Base-by-base conservation (phyloP, 2,888 invertebrate genomes). In the Thereva unica region DNA sequence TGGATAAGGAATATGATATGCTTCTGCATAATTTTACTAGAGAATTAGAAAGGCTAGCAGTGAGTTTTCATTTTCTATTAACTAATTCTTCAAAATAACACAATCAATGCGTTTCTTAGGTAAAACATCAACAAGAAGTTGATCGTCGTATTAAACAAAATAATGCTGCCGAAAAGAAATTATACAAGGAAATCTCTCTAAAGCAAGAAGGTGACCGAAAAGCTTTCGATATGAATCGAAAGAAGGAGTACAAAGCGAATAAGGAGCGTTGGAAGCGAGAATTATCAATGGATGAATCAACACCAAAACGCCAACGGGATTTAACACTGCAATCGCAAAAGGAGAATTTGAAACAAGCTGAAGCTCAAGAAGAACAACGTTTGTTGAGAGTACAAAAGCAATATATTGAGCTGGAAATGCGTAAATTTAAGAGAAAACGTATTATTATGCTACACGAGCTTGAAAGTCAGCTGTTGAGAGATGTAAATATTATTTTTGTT, bases 261-360 rank as follows among this genome's bases (percentile, higher is more conserved):
- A 98, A 97, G 83, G 98, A 98, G 78, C 84, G 95, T 74, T 95
- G 96, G 91, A 98, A 97, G 88, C 87, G 91, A 75, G 95, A 95
- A 78, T 85, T 95, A 71, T 93, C 92, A 54, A 89, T 92, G 85
- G 94, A 95, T 78, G 95, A 95, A 80, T 90, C 92, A 65, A 94
- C 94, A 75, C 93, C 95, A 64, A 95, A 94, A 82, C 85, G 94
- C 75, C 93, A 94, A 82, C 85, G 93, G 72, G 95, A 95, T 78
- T 92, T 93, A 71, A 93, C 93, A 67, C 83, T 95, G 77, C 94
- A 94, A 81, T 89, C 90, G 76, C 95, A 95, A 78, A 96, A 96
- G 80, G 95, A 95, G 80, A 92, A 89, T 82, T 83, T 95, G 76
- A 93, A 94, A 80, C 90, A 93, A 77, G 91, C 93, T 70, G 95